Evolutionary conservation across 1,140 invertebrate species (phyloP).

Genomic region (Mizuhopecten yessoensis): DNA sequence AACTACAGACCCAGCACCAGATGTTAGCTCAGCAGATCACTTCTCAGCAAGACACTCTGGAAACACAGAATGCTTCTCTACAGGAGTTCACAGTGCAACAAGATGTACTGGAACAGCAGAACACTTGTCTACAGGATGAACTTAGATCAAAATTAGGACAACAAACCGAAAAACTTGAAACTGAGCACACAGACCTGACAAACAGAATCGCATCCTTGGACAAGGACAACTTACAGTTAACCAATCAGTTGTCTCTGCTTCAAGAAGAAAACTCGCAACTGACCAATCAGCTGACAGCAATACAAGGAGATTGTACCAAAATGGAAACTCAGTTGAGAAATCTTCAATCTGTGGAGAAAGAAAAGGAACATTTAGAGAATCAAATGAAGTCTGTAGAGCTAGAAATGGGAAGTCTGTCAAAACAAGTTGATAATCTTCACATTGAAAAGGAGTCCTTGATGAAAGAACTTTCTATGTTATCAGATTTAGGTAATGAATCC

Average conservation of each 20-base stretch:
- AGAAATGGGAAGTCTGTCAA: conserved; percentile 38
- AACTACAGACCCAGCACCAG: background rate
- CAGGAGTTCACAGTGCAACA: background rate
- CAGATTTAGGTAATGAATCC: background rate
- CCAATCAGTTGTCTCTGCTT: background rate
- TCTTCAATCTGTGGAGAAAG: conserved; percentile 29
- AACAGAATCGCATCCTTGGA: conserved; percentile 45
- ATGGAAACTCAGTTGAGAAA: background rate
- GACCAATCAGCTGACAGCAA: background rate
- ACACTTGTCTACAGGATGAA: background rate
- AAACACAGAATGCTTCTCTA: background rate
- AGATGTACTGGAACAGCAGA: background rate
- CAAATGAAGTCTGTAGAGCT: background rate
- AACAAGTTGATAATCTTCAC: conserved; percentile 13
- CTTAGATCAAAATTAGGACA: conserved; percentile 40
- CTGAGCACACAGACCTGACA: conserved; percentile 52
- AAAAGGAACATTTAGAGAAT: background rate
- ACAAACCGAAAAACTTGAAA: conserved; percentile 49
- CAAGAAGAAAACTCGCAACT: conserved; percentile 48
- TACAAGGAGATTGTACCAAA: background rate
- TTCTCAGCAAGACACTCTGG: background rate
- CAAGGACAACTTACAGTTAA: conserved; percentile 33
- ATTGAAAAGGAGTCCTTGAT: background rate
- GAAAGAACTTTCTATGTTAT: background rate
- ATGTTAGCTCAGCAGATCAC: background rate